phyloP scores from a whole-genome alignment of 1,140 invertebrate genomes.

The Zaprionus kolodkinae region DNA sequence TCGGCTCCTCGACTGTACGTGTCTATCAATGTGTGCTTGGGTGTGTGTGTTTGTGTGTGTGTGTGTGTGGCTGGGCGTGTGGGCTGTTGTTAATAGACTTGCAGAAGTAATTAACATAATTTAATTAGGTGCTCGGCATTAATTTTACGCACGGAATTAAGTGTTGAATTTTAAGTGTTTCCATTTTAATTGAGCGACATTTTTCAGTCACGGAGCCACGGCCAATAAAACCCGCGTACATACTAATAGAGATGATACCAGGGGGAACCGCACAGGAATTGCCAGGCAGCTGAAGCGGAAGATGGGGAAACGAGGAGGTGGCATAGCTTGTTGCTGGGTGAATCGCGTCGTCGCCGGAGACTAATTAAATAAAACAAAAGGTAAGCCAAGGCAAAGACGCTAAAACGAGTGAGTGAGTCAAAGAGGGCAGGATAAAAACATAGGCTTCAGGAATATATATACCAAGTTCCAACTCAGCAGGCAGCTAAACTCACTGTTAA shows the following conservation, averaged over 20 bases:
- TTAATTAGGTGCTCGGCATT: slow-evolving; percentile 83
- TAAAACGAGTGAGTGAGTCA: neutral
- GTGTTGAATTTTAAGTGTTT: slow-evolving; percentile 83
- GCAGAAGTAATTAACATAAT: slow-evolving; percentile 80
- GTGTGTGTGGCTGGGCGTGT: slow-evolving; percentile 32
- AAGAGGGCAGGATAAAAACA: neutral
- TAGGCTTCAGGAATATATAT: neutral
- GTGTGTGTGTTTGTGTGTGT: slow-evolving; percentile 32
- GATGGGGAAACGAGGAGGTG: neutral
- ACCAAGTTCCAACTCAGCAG: no score
- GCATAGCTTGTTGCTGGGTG: neutral
- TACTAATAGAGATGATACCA: slow-evolving; percentile 69
- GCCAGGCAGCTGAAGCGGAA: neutral
- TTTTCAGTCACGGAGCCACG: slow-evolving; percentile 58
- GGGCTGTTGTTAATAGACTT: slow-evolving; percentile 72
- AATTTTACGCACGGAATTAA: slow-evolving; percentile 83
- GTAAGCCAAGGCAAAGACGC: slow-evolving; percentile 48
- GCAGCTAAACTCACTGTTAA: no score
- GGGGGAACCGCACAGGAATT: slow-evolving; percentile 5
- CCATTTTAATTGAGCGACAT: slow-evolving; percentile 81
- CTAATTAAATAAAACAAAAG: slow-evolving; percentile 80
- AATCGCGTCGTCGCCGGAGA: slow-evolving; percentile 27
- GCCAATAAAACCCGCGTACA: slow-evolving; percentile 47
- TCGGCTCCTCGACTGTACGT: slow-evolving; percentile 4
- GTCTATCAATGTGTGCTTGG: slow-evolving; percentile 24